Percentiles rank a stretch among this genome's conserved stretches.
Conservation (phyloP, 2,113 vertebrate genomes). For the Melozone crissalis region DNA sequence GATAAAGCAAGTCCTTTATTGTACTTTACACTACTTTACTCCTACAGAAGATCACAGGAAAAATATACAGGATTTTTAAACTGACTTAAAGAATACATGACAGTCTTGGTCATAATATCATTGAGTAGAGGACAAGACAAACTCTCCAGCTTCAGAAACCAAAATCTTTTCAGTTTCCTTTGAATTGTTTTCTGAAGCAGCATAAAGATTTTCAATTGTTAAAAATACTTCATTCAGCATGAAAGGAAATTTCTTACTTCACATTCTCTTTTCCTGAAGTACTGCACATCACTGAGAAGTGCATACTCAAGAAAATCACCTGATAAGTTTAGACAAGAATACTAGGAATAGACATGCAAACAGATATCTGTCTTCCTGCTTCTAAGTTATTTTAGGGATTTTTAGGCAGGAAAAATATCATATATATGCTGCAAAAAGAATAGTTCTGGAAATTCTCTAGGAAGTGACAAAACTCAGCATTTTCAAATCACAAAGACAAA, state of each 20-base stretch:
- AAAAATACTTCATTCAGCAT: neutral
- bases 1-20: neutral
- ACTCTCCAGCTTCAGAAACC: neutral
- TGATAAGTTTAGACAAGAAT: neutral
- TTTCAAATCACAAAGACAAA: neutral
- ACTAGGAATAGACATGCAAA: neutral
- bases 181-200: neutral
- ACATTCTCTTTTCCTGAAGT: neutral
- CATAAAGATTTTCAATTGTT: neutral
- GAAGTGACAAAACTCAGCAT: neutral
- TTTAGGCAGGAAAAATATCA: neutral
- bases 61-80: neutral
- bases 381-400: neutral
- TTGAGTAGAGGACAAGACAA: neutral
- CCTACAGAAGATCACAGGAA: neutral
- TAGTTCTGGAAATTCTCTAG: neutral
- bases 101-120: neutral
- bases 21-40: neutral
- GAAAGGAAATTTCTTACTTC: neutral
- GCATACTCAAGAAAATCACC: neutral
- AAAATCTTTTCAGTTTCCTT: neutral
- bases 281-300: neutral
- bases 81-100: neutral
- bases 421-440: neutral
- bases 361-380: neutral